Evolutionary conservation across 2,113 vertebrate species (phyloP).

Genomic region (Channa maculata): DNA sequence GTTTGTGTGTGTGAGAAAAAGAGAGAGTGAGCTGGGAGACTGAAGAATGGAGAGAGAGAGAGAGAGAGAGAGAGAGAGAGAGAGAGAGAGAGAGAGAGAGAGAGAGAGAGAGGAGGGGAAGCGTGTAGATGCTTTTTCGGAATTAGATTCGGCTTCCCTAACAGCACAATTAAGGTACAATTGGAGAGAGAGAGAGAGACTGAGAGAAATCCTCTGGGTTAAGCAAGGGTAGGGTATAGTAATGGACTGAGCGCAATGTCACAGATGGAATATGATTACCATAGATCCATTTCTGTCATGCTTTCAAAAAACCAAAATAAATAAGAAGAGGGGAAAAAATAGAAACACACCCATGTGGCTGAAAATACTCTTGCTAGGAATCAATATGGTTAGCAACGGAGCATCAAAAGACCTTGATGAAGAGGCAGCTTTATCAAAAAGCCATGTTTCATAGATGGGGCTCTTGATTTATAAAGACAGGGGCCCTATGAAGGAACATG

Average conservation of each 20-base stretch:
- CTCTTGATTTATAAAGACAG: slow-evolving; percentile 71
- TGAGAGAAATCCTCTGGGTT: slow-evolving; percentile 34
- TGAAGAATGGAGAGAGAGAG: slow-evolving; percentile 47
- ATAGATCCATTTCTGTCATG: slow-evolving; percentile 81
- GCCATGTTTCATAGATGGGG: slow-evolving; percentile 68
- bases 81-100: too few species aligned
- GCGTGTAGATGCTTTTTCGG: slow-evolving; percentile 73
- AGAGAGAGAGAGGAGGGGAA: slow-evolving; percentile 9
- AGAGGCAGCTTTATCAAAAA: slow-evolving; percentile 74
- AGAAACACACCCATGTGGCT: slow-evolving; percentile 56
- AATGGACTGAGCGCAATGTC: slow-evolving; percentile 72
- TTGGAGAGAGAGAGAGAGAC: slow-evolving; percentile 21
- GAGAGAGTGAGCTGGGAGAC: slow-evolving; percentile 24
- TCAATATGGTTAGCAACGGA: slow-evolving; percentile 74
- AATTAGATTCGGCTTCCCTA: slow-evolving; percentile 80
- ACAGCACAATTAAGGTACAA: slow-evolving; percentile 76
- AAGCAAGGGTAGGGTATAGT: slow-evolving; percentile 63
- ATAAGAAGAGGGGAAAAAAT: slow-evolving; percentile 21
- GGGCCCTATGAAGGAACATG: slow-evolving; percentile 66
- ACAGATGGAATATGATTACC: slow-evolving; percentile 82
- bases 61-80: too few species aligned
- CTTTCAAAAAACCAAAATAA: slow-evolving; percentile 55
- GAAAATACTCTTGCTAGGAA: slow-evolving; percentile 75
- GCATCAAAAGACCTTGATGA: slow-evolving; percentile 70
- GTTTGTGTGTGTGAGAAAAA: slow-evolving; percentile 18